Percentiles rank a stretch among this genome's conserved stretches.
Conservation (phyloP, 92 coral and sea anemone genomes). For the Parazoanthus darwini region DNA sequence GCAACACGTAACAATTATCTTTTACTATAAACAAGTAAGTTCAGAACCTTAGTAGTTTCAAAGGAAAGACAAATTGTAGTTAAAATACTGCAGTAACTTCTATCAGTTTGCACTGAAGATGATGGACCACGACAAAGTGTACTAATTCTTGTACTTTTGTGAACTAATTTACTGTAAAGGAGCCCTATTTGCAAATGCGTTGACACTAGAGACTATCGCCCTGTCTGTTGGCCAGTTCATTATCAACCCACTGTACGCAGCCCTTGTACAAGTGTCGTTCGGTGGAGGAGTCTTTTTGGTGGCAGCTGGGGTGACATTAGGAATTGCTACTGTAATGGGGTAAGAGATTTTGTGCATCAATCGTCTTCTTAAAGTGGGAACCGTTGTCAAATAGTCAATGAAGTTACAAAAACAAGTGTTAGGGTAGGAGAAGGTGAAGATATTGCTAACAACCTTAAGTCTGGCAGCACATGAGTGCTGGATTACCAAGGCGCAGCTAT, state of each 20-base stretch:
- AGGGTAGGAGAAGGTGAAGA: too few species aligned
- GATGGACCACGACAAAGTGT: not conserved
- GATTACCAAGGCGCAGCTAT: too few species aligned
- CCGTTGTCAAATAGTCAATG: not conserved
- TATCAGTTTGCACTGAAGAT: not conserved
- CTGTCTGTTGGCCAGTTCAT: not conserved
- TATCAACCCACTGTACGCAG: not conserved
- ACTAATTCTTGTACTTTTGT: not conserved
- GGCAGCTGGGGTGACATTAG: not conserved
- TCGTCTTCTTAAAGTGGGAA: not conserved
- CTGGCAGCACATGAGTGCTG: too few species aligned
- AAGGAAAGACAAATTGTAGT: not conserved
- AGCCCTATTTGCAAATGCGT: not conserved
- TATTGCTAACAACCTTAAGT: too few species aligned
- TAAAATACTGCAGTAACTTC: not conserved
- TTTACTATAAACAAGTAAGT: too few species aligned
- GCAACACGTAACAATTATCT: too few species aligned
- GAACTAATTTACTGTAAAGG: not conserved
- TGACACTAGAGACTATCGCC: not conserved
- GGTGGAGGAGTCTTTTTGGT: constrained; percentile 1
- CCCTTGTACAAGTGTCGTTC: constrained; percentile 3
- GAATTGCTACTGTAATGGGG: not conserved
- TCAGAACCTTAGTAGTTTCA: too few species aligned
- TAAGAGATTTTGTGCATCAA: not conserved
- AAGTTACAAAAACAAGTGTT: too few species aligned